Evolutionary conservation across 2,797 vertebrate genomes (phyloP).

Genomic region (Bufotes viridis): DNA sequence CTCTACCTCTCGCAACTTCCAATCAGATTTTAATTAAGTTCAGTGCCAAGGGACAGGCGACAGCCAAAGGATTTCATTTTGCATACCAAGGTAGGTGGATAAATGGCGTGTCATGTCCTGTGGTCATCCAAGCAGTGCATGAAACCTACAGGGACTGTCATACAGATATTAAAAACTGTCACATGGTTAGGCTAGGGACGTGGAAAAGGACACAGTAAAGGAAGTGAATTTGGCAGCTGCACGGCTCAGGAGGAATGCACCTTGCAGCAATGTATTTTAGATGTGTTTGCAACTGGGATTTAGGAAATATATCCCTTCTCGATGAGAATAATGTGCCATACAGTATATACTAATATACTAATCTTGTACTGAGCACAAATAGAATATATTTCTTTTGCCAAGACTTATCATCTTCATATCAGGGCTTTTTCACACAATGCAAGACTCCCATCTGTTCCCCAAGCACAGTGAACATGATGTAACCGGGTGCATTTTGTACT

Average conservation of each 20-base stretch:
- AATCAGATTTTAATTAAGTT: constrained; percentile 97
- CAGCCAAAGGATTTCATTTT: constrained; percentile 94
- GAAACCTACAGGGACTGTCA: constrained; percentile 33
- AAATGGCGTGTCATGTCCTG: constrained; percentile 51
- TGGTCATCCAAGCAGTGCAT: constrained; percentile 47
- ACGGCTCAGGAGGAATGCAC: background rate
- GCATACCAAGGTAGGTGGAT: constrained; percentile 91
- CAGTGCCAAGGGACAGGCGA: constrained; percentile 91
- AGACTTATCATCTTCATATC: constrained; percentile 24
- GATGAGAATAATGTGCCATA: constrained; percentile 5
- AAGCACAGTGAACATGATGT: constrained; percentile 7
- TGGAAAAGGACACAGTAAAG: background rate
- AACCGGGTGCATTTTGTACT: background rate
- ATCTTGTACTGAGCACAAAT: background rate
- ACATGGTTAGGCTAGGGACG: constrained; percentile 40
- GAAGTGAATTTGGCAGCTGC: constrained; percentile 20
- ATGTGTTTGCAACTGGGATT: background rate
- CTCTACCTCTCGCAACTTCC: constrained; percentile 91
- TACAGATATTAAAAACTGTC: constrained; percentile 51
- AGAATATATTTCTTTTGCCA: background rate
- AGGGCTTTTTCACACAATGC: background rate
- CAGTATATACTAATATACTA: background rate
- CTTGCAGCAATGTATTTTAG: constrained; percentile 22
- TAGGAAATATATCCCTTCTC: background rate
- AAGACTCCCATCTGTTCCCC: constrained; percentile 10